A percentile compares a stretch with the other conserved stretches of the same genome.
Conservation (phyloP, 2,888 invertebrate species). For the Leucoptera coffeella region DNA sequence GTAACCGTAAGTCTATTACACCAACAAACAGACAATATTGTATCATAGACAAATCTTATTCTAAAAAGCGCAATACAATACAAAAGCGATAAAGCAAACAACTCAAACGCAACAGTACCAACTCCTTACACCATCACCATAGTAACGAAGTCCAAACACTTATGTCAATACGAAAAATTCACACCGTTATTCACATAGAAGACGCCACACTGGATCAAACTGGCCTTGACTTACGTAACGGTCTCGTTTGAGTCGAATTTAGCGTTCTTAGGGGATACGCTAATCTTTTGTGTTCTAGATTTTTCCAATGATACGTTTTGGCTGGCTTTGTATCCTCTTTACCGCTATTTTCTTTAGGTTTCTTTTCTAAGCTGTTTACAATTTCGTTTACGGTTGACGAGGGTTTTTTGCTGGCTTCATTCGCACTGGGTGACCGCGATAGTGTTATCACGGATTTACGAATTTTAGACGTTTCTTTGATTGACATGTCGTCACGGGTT, state of each 20-base stretch:
- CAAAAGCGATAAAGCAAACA: neutral
- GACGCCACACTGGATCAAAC: constrained; percentile 18
- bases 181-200: constrained; percentile 16
- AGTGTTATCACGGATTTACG: constrained; percentile 31
- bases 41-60: neutral
- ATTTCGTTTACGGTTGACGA: constrained; percentile 14
- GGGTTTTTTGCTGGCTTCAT: constrained; percentile 14
- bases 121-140: constrained; percentile 1
- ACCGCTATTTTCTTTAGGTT: constrained; percentile 10
- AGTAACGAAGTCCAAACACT: constrained; percentile 14
- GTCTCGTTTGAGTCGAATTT: constrained; percentile 28
- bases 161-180: constrained; percentile 7
- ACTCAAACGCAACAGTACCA: neutral
- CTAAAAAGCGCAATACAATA: neutral
- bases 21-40: neutral
- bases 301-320: constrained; percentile 37
- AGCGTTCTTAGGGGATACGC: constrained; percentile 36
- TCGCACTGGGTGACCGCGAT: constrained; percentile 32
- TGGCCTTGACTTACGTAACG: constrained; percentile 30
- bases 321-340: constrained; percentile 13
- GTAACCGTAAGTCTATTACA: too few relatives aligned
- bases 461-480: constrained; percentile 19
- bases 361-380: constrained; percentile 19
- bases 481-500: constrained; percentile 6
- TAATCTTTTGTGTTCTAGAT: constrained; percentile 36